Conservation (phyloP, 2,888 invertebrate species). For the Xylota segnis region DNA sequence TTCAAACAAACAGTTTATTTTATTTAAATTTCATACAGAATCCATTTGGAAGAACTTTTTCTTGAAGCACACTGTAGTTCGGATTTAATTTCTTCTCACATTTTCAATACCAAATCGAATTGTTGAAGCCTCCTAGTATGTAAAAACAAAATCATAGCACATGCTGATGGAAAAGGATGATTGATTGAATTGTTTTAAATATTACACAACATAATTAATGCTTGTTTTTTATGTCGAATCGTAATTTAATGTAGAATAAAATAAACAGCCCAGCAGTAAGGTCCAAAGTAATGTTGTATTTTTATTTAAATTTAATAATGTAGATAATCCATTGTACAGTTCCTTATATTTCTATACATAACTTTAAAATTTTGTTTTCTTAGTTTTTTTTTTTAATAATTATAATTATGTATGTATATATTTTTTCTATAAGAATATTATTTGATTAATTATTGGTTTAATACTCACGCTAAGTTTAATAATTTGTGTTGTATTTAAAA, state of each 20-base stretch:
- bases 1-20: too few species aligned
- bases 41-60: too few species aligned
- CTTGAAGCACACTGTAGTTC: too few species aligned
- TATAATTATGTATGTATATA: neutral
- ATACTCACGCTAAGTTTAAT: neutral
- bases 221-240: neutral
- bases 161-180: neutral
- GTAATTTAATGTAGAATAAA: neutral
- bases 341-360: neutral
- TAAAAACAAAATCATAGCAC: too few species aligned
- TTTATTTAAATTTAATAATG: constrained; percentile 2
- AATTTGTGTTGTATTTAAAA: neutral
- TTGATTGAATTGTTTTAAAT: neutral
- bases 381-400: neutral
- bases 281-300: constrained; percentile 2
- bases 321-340: constrained; percentile 5
- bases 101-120: too few species aligned
- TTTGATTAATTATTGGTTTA: neutral
- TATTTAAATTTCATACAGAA: too few species aligned
- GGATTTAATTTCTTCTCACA: too few species aligned
- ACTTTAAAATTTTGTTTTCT: neutral
- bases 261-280: neutral
- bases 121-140: too few species aligned
- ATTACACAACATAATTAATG: neutral
- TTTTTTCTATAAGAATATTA: neutral